phyloP scores from a whole-genome alignment of 2,888 invertebrate genomes.

The Erebia palarica region DNA sequence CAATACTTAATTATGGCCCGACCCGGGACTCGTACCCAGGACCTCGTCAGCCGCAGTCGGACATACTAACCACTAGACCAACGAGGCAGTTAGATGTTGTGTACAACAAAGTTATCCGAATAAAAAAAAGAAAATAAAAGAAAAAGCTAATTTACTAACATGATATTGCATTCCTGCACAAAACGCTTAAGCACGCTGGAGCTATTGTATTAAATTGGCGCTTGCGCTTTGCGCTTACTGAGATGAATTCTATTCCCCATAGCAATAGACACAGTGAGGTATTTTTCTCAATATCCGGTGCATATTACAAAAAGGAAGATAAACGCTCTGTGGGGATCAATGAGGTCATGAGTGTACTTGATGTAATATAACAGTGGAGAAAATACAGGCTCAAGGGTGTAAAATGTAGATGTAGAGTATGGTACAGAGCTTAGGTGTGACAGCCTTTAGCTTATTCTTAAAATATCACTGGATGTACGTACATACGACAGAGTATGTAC shows the following conservation, averaged over 20 bases:
- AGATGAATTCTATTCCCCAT: not conserved
- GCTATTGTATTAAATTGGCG: constrained; percentile 7
- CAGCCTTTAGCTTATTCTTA: too few relatives aligned
- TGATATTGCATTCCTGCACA: not conserved
- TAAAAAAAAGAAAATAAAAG: not conserved
- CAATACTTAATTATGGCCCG: too few relatives aligned
- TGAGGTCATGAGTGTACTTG: constrained; percentile 2
- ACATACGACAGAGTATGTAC: too few relatives aligned
- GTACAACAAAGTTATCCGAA: not conserved
- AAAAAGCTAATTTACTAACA: not conserved
- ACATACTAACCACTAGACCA: too few relatives aligned
- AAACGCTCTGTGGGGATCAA: constrained; percentile 11
- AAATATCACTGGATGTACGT: too few relatives aligned
- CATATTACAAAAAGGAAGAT: constrained; percentile 15
- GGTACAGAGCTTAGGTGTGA: not conserved
- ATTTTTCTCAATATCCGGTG: constrained; percentile 11
- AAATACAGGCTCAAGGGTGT: not conserved
- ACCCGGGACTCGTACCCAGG: too few relatives aligned
- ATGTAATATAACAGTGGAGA: not conserved
- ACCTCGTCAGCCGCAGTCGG: too few relatives aligned
- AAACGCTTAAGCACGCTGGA: not conserved
- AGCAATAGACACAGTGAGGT: not conserved
- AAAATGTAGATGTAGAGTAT: not conserved
- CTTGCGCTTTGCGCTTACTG: not conserved
- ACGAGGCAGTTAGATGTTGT: too few relatives aligned